A percentile compares a stretch with the other conserved stretches of the same genome.
These are phyloP conservation scores for Drosophila mimetica DNA, from an alignment of 2,888 invertebrate species.

Conservation along the genomic window DNA sequence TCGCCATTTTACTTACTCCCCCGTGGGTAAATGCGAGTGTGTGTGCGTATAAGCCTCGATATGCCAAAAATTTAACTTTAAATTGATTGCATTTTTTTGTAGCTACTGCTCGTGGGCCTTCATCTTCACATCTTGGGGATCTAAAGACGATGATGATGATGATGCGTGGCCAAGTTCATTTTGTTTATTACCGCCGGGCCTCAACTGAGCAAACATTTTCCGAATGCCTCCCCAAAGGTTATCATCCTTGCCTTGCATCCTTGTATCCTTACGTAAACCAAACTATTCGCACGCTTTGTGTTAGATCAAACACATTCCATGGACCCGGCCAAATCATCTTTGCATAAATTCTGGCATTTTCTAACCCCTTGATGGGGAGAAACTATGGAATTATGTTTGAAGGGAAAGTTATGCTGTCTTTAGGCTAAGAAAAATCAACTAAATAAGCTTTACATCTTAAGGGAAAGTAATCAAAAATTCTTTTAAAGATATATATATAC, in stretches of 20 bases:
- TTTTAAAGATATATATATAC: too few relatives aligned
- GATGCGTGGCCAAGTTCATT: constrained; percentile 56
- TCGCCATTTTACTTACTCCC: constrained; percentile 10
- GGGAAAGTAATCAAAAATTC: too few relatives aligned
- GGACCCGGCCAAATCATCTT: not conserved
- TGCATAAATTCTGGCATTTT: constrained; percentile 2
- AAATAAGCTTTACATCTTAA: too few relatives aligned
- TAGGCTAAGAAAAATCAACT: not conserved
- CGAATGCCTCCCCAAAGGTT: constrained; percentile 63
- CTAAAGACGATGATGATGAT: constrained; percentile 20
- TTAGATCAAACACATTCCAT: constrained; percentile 74
- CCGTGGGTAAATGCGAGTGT: constrained; percentile 26
- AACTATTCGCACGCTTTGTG: constrained; percentile 76
- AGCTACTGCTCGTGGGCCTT: constrained; percentile 42
- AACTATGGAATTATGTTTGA: not conserved
- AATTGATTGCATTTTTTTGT: constrained; percentile 81
- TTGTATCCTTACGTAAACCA: constrained; percentile 26
- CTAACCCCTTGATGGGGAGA: not conserved
- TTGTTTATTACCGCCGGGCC: constrained; percentile 76
- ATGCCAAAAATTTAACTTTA: constrained; percentile 78
- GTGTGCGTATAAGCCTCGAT: constrained; percentile 61
- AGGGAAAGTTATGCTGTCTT: not conserved
- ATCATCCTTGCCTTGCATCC: constrained; percentile 8
- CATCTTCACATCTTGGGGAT: constrained; percentile 15
- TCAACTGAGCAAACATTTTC: constrained; percentile 64